These are phyloP conservation scores for Trachemys scripta DNA, from an alignment of 2,113 vertebrate species.

Conservation along the genomic window DNA sequence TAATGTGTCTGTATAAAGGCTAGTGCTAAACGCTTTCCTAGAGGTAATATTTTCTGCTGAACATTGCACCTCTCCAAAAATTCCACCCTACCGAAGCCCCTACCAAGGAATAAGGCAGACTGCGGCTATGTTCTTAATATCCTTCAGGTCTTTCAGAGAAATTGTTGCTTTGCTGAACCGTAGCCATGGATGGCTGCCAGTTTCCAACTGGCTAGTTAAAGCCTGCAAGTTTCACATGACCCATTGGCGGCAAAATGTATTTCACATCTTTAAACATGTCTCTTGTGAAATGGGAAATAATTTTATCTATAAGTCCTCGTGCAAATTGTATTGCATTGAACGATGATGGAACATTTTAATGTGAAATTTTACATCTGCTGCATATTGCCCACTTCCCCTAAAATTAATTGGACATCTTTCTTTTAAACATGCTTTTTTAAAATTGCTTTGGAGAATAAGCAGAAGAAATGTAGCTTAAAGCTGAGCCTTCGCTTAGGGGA, in stretches of 20 bases:
- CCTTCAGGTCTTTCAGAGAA: neutral
- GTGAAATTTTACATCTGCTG: neutral
- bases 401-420: neutral
- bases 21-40: neutral
- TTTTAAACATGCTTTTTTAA: neutral
- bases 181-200: neutral
- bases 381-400: neutral
- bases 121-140: rapidly evolving
- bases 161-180: neutral
- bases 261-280: neutral
- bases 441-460: neutral
- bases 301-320: neutral
- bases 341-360: neutral
- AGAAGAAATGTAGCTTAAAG: rapidly evolving
- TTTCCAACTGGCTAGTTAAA: neutral
- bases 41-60: rapidly evolving
- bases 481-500: rapidly evolving
- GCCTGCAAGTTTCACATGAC: rapidly evolving
- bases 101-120: rapidly evolving
- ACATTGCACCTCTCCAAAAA: neutral
- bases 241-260: neutral
- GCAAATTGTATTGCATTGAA: neutral
- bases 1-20: neutral
- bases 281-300: neutral
- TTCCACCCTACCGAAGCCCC: neutral